Base-by-base conservation (phyloP, 2,888 invertebrate species). In the Chironomus tentans region DNA sequence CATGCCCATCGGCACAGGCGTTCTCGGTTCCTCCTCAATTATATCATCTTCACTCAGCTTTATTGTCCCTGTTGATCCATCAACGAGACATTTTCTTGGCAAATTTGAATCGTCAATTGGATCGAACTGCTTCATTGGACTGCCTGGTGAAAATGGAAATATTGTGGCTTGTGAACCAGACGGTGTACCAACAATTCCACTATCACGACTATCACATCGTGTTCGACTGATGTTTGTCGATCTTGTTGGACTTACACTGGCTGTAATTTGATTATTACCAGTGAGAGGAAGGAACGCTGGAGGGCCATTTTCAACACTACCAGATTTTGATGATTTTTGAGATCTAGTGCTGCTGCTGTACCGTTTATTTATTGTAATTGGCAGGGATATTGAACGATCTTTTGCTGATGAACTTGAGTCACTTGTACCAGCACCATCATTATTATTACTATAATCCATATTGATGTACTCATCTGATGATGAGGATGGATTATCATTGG, bases 131-230 rank as follows among this genome's bases (percentile, higher is more conserved):
- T 87, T 88, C 22, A 86, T 84, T 0, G 90, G 90, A 2, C 89
- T 89, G 15, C 87, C 87, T 0, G 90, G 90, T 78, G 90, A 89
- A 79, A 91, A 86, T 1, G 91, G 90, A 81, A 91, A 91, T 77
- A 91, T 88, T 0, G 90, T 88, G 5, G 88, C 83, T 76, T 85
- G 85, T 3, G 86, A 88, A 68, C 89, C 88, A 1, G 88, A 87
- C 0, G 88, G 87, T 0, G 88, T 88, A 10, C 38, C 38, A 2
- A 85, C 83, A 77, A 83, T 82, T 76, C 84, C 84, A 76, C 77
- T 78, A 13, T 85, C 85, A 78, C 82, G 82, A 3, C 84, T 84
- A 78, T 85, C 84, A 69, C 85, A 82, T n/a, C 85, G 81, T 50
- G 77, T 76, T 61, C 77, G 46, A 47, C 61, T 73, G 2, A 28